phyloP scores from a whole-genome alignment of 2,888 invertebrate species.

The Stegana nigrithorax region DNA sequence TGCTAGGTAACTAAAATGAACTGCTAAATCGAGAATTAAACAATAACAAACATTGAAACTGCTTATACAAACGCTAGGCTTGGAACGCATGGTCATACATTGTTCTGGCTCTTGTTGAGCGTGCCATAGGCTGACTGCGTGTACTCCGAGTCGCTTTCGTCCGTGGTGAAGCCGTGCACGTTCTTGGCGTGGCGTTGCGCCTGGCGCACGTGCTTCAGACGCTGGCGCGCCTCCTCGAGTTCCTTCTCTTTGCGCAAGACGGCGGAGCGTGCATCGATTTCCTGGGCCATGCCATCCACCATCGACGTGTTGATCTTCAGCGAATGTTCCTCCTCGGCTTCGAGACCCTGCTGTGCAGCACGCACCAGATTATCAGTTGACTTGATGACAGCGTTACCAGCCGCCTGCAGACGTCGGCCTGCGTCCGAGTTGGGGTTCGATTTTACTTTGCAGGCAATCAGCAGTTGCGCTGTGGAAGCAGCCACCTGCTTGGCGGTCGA shows the following conservation, averaged over 20 bases:
- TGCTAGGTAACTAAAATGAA: conserved; percentile 19
- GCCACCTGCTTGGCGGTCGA: conserved; percentile 97
- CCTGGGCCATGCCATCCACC: conserved; percentile 98
- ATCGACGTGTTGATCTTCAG: conserved; percentile 90
- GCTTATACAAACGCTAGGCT: conserved; percentile 7
- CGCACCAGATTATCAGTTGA: conserved; percentile 97
- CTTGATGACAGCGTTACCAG: conserved; percentile 96
- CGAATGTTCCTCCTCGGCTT: conserved; percentile 90
- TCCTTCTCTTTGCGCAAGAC: conserved; percentile 95
- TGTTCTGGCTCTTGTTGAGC: conserved; percentile 62
- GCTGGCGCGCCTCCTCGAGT: conserved; percentile 90
- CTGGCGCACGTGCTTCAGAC: conserved; percentile 90
- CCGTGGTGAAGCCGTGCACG: conserved; percentile 69
- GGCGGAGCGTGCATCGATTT: conserved; percentile 89
- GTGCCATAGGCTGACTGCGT: conserved; percentile 57
- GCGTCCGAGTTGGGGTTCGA: conserved; percentile 96
- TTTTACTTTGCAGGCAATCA: conserved; percentile 99
- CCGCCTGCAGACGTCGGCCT: conserved; percentile 89
- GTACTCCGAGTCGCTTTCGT: conserved; percentile 75
- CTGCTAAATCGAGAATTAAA: conserved; percentile 13
- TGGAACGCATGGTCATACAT: conserved; percentile 53
- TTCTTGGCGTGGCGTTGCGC: conserved; percentile 87
- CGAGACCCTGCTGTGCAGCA: conserved; percentile 92
- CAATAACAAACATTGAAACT: conserved; percentile 22
- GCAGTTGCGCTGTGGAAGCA: conserved; percentile 94